phyloP scores from a whole-genome alignment of 2,888 invertebrate species.

The Keiferia lycopersicella region DNA sequence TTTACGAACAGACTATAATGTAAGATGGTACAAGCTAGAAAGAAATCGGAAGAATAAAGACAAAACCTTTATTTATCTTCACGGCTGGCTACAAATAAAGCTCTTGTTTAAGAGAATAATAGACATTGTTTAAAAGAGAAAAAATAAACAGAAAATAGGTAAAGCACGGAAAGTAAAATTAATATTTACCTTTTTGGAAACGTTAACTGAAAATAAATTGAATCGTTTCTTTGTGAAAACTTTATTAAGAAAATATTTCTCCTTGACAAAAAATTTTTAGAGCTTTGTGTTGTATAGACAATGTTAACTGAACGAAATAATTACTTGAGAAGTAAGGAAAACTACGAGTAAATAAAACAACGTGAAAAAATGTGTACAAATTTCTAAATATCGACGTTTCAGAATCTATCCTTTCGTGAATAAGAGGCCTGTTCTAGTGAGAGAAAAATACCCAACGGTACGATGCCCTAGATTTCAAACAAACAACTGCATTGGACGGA shows the following conservation, averaged over 20 bases:
- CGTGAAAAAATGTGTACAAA: too few relatives aligned
- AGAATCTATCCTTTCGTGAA: not conserved
- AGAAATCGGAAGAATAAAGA: too few relatives aligned
- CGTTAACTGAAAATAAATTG: not conserved
- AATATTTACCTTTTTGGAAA: not conserved
- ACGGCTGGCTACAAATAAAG: not conserved
- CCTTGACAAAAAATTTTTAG: not conserved
- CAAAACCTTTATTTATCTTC: not conserved
- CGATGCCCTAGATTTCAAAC: conserved; percentile 24
- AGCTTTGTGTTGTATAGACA: not conserved
- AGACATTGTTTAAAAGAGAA: not conserved
- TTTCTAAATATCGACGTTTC: not conserved
- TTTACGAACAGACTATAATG: too few relatives aligned
- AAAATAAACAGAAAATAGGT: not conserved
- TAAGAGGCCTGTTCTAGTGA: conserved; percentile 4
- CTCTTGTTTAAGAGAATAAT: not conserved
- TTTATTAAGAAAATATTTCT: not conserved
- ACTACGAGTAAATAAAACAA: too few relatives aligned
- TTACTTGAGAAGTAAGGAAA: too few relatives aligned
- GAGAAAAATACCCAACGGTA: conserved; percentile 24
- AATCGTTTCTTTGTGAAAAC: not conserved
- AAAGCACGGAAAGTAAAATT: too few relatives aligned
- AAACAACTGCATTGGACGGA: conserved; percentile 23
- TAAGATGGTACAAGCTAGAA: too few relatives aligned
- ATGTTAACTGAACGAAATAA: too few relatives aligned